These are phyloP conservation scores for Microctonus hyperodae DNA, from an alignment of 2,888 invertebrate genomes.

Conservation along the genomic window DNA sequence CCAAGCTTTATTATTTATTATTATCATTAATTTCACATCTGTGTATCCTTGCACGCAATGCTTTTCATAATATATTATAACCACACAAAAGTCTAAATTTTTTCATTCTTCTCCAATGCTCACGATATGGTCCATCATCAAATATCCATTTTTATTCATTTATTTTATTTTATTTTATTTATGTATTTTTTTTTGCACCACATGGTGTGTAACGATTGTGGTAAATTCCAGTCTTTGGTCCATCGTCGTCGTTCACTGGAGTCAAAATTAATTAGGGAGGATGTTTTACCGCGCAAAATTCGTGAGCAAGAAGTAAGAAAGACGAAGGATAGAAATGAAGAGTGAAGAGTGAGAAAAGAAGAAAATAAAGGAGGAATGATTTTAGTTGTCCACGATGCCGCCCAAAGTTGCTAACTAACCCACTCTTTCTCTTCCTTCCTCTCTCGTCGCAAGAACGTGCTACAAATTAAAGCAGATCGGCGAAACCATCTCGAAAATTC, in stretches of 20 bases:
- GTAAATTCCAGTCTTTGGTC: conserved; percentile 24
- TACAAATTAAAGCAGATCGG: conserved; percentile 61
- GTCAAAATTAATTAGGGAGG: conserved; percentile 60
- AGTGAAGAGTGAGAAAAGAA: conserved; percentile 1
- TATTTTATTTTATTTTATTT: neutral
- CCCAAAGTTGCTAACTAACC: conserved; percentile 40
- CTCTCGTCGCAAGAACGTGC: conserved; percentile 57
- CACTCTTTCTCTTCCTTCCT: conserved; percentile 29
- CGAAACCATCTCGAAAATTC: conserved; percentile 58
- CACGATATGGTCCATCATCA: neutral
- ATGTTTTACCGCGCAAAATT: conserved; percentile 59
- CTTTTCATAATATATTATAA: neutral
- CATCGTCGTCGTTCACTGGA: conserved; percentile 31
- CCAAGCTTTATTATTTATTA: neutral
- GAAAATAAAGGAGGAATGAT: neutral
- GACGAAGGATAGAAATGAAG: conserved; percentile 25
- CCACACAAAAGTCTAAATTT: neutral
- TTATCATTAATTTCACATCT: neutral
- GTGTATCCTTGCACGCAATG: neutral
- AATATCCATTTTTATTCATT: conserved; percentile 6
- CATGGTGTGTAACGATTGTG: conserved; percentile 12
- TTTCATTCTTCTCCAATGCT: neutral
- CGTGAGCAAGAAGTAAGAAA: conserved; percentile 42
- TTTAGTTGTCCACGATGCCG: conserved; percentile 27
- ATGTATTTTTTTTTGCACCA: conserved; percentile 4